Evolutionary conservation across 2,888 invertebrate species (phyloP), one percentile per base, ranked within the genome.

Genomic region (Empis stercorea): DNA sequence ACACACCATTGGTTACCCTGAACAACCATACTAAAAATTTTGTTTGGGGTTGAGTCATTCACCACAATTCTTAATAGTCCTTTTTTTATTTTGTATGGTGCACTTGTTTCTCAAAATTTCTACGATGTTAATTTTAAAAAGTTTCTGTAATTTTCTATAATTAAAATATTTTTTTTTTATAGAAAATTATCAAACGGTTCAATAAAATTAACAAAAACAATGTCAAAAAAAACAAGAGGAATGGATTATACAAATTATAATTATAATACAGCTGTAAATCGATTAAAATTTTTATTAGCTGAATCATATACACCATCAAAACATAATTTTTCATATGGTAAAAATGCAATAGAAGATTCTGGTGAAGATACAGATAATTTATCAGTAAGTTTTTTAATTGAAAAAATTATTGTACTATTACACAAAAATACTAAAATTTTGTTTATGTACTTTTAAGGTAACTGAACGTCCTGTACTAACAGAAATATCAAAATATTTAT

Each of bases 181-280:
- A 50, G 50, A 47, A 50, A 47, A 47, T 39, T 43, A n/a, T 50
- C 50, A 13, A 50, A 49, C 48, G 44, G 49, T 16, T 59, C 63
- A 46, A 65, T 68, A 62, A 66, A 62, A 58, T 60, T 65, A 45
- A 61, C 64, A 43, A 65, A 61, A 54, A 59, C 61, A 50, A 61
- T 62, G 49, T 60, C 60, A 47, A 68, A 67, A 56, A 68, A 66
- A 55, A 57, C 58, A 43, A 65, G 65, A 54, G 73, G 79, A 43
- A 79, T 83, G 44, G 86, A 88, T 67, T 87, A 87, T 57, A 87
- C 87, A 0, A 88, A 88, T 62, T 74, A 81, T 57, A 87, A 87
- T 7, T 87, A 89, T 60, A 80, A 84, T 55, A 88, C 88, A 65
- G 88, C 88, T 13, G 87, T 88, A 5, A 80, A 81, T 1, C 80